A percentile compares a stretch with the other conserved stretches of the same genome.
phyloP scores from a whole-genome alignment of 2,113 vertebrate species.

The Heloderma charlesbogerti region DNA sequence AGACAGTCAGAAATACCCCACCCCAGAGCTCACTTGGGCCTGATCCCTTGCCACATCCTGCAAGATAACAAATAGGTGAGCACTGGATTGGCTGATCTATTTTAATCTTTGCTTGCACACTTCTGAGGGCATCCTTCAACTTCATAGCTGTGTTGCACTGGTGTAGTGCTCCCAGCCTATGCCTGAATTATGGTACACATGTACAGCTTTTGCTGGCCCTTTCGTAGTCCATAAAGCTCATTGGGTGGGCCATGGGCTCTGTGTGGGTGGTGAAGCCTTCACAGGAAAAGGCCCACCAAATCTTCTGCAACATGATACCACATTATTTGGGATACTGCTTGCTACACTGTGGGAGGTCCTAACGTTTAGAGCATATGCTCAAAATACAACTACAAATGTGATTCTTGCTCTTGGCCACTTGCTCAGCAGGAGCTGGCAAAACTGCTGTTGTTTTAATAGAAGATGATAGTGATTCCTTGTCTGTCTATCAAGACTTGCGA shows the following conservation, averaged over 20 bases:
- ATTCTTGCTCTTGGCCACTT: constrained; percentile 45
- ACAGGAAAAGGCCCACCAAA: background rate
- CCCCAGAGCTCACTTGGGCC: no score
- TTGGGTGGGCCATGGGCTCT: background rate
- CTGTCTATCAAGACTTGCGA: constrained; percentile 6
- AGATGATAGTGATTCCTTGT: background rate
- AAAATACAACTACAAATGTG: constrained; percentile 22
- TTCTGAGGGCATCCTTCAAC: background rate
- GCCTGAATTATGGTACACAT: background rate
- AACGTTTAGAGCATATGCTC: background rate
- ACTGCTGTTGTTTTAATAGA: constrained; percentile 45
- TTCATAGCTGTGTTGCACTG: background rate
- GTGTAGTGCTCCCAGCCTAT: background rate
- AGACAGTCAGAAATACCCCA: background rate
- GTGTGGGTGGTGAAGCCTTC: background rate
- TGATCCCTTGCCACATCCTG: no score
- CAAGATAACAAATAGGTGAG: background rate
- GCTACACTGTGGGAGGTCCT: background rate
- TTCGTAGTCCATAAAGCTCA: background rate
- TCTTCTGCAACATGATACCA: no score
- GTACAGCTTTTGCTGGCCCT: background rate
- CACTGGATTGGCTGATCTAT: background rate
- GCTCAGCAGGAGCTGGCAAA: constrained; percentile 38
- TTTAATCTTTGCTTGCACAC: background rate
- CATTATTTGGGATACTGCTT: background rate